These are phyloP conservation scores for Diploptera punctata DNA, from an alignment of 2,888 invertebrate species.

Conservation along the genomic window DNA sequence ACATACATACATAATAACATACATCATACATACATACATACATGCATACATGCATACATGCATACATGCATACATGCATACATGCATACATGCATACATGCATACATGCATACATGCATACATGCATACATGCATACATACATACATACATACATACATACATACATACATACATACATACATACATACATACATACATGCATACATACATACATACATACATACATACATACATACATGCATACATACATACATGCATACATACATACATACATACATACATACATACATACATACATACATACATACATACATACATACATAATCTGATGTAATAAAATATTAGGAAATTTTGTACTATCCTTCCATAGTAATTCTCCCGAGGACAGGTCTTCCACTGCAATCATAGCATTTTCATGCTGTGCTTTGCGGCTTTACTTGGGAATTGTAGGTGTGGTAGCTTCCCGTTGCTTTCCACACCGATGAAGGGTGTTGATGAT, in stretches of 20 bases:
- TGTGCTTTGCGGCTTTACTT: no score
- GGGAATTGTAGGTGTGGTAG: no score
- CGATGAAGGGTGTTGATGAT: no score
- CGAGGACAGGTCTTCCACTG: no score
- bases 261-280: background rate
- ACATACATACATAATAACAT: background rate
- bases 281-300: background rate
- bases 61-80: constrained; percentile 17
- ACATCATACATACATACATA: constrained; percentile 5
- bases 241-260: background rate
- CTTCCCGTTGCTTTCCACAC: no score
- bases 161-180: background rate
- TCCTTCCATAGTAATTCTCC: no score
- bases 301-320: no score
- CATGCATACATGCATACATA: constrained; percentile 15
- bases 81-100: background rate
- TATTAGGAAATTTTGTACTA: no score
- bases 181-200: background rate
- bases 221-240: background rate
- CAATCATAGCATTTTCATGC: no score
- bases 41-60: constrained; percentile 23
- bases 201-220: background rate
- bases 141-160: background rate
- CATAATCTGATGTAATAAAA: background rate
- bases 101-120: background rate